Evolutionary conservation across 2,888 invertebrate species (phyloP).

Genomic region (Clusia tigrina): DNA sequence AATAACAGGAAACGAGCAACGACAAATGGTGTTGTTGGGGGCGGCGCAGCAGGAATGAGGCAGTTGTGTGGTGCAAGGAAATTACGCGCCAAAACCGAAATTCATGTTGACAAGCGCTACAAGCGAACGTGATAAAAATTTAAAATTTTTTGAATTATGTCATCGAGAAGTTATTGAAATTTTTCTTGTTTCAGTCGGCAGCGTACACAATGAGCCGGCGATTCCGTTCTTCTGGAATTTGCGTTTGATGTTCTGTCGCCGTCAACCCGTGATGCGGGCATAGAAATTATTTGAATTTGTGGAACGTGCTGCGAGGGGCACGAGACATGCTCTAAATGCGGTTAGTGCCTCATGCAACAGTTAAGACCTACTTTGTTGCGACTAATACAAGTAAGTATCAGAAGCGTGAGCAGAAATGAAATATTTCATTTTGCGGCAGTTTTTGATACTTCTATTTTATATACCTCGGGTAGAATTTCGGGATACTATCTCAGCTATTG

Average conservation of each 20-base stretch:
- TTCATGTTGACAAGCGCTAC: conserved; percentile 52
- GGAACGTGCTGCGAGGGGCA: no score
- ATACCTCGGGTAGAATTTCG: no score
- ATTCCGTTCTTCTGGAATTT: background rate
- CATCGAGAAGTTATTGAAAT: conserved; percentile 1
- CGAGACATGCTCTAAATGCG: no score
- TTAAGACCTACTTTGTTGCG: no score
- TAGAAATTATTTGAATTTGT: no score
- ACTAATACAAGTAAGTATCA: no score
- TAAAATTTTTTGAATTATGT: conserved; percentile 7
- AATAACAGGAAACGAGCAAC: background rate
- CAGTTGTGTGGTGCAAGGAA: background rate
- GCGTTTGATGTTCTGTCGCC: conserved; percentile 5
- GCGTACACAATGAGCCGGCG: background rate
- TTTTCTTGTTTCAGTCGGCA: background rate
- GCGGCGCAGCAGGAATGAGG: background rate
- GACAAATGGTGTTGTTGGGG: background rate
- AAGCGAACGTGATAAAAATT: conserved; percentile 3
- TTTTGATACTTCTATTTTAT: no score
- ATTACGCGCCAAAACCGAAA: conserved; percentile 43
- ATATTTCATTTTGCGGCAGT: no score
- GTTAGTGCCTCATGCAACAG: no score
- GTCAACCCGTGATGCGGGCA: no score
- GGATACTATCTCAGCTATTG: no score
- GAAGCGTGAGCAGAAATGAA: no score